Conservation (phyloP, 2,888 invertebrate species). For the Syritta pipiens region DNA sequence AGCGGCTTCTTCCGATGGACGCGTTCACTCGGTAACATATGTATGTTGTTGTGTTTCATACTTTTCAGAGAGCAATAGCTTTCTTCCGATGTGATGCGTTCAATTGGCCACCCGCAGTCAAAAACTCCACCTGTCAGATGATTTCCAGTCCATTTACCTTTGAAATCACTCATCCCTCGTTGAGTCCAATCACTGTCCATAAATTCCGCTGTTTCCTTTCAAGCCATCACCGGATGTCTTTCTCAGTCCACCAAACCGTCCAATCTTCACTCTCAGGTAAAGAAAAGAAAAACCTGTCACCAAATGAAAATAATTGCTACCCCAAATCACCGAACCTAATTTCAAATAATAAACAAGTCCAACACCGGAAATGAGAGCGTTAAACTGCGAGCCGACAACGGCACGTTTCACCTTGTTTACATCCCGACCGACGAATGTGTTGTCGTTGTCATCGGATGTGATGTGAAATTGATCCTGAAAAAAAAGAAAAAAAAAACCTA, state of each 20-base stretch:
- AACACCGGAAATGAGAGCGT: constrained; percentile 45
- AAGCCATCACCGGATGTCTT: background rate
- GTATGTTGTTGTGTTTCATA: too few relatives aligned
- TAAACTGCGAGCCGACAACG: constrained; percentile 1
- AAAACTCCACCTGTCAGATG: too few relatives aligned
- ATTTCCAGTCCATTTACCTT: too few relatives aligned
- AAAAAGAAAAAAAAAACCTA: constrained; percentile 7
- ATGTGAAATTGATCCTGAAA: constrained; percentile 56
- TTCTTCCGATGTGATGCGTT: too few relatives aligned
- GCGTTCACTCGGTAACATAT: too few relatives aligned
- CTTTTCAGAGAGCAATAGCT: too few relatives aligned
- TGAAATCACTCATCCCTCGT: constrained; percentile 45
- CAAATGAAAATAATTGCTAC: constrained; percentile 58
- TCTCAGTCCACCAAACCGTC: background rate
- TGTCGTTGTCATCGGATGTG: constrained; percentile 33
- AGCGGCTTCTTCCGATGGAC: too few relatives aligned
- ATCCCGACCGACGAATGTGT: constrained; percentile 30
- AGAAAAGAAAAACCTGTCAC: constrained; percentile 44
- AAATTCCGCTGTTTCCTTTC: constrained; percentile 18
- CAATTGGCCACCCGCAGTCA: too few relatives aligned
- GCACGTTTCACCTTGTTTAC: constrained; percentile 53
- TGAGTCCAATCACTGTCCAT: constrained; percentile 48
- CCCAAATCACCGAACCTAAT: constrained; percentile 56
- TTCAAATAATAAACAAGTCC: constrained; percentile 58
- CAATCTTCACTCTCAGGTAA: background rate